Evolutionary conservation across 2,888 invertebrate genomes (phyloP).

Genomic region (Strigamia crassipes): DNA sequence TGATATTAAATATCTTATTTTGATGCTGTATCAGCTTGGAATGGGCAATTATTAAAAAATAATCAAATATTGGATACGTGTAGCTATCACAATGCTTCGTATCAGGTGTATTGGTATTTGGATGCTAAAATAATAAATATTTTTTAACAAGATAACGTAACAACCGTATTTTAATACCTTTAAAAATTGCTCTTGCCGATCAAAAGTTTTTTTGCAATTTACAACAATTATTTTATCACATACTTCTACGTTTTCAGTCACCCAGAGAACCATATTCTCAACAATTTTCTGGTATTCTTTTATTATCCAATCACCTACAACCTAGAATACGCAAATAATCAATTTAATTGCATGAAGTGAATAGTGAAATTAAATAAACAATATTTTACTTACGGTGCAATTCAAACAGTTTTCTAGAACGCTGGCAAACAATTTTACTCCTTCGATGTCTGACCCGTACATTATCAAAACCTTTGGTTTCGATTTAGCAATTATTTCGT

Average conservation of each 20-base stretch:
- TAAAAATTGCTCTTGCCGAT: neutral
- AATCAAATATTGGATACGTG: neutral
- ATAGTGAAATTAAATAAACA: no score
- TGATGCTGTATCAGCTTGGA: neutral
- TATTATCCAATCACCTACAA: neutral
- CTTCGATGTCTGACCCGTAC: neutral
- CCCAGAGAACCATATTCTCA: neutral
- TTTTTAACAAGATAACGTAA: no score
- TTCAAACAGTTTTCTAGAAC: neutral
- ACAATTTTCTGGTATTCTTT: neutral
- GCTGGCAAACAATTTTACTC: neutral
- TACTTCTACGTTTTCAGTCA: neutral
- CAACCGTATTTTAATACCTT: neutral
- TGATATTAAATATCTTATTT: neutral
- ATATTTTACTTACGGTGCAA: neutral
- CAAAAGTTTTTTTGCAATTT: neutral
- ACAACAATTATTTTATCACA: neutral
- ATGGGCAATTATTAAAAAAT: neutral
- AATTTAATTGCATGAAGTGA: neutral
- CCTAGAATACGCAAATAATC: neutral
- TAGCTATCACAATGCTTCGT: neutral
- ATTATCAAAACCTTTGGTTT: neutral
- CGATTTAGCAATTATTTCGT: no score
- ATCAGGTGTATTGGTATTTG: neutral
- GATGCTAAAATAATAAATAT: neutral